Conservation (phyloP, 2,113 vertebrate species). For the Takifugu flavidus region DNA sequence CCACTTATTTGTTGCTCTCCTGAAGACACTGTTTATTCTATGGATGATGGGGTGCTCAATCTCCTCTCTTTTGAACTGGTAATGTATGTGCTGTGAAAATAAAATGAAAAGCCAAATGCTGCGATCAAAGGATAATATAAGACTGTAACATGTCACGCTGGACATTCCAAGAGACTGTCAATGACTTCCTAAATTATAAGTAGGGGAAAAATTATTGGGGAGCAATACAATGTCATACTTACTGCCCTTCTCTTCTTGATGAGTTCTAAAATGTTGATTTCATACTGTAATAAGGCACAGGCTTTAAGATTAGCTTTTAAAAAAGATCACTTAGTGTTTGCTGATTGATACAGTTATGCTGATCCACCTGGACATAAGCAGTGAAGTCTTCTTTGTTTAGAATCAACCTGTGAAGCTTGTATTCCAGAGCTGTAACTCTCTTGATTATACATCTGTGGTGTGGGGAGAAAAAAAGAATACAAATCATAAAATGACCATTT, state of each 20-base stretch:
- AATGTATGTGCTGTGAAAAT: constrained; percentile 81
- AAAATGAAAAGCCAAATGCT: not conserved
- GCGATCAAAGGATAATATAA: too few species aligned
- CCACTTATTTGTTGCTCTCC: constrained; percentile 88
- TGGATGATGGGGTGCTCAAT: constrained; percentile 87
- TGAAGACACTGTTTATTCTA: constrained; percentile 84
- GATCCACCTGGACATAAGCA: constrained; percentile 85
- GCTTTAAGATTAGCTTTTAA: not conserved
- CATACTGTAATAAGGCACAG: constrained; percentile 78
- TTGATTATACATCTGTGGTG: constrained; percentile 83
- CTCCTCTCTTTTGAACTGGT: constrained; percentile 90
- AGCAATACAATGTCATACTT: constrained; percentile 56
- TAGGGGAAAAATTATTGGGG: not conserved
- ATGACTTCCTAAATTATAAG: not conserved
- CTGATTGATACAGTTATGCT: too few species aligned
- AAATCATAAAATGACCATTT: not conserved
- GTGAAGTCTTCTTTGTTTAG: constrained; percentile 90
- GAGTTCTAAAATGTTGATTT: constrained; percentile 90
- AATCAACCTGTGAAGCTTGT: constrained; percentile 85
- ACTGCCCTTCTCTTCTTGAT: constrained; percentile 90
- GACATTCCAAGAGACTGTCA: too few species aligned
- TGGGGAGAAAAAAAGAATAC: too few species aligned
- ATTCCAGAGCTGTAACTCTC: constrained; percentile 88
- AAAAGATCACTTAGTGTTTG: not conserved
- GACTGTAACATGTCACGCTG: too few species aligned